Base-by-base conservation (phyloP, 2,797 vertebrate genomes). In the Acropternis orthonyx region DNA sequence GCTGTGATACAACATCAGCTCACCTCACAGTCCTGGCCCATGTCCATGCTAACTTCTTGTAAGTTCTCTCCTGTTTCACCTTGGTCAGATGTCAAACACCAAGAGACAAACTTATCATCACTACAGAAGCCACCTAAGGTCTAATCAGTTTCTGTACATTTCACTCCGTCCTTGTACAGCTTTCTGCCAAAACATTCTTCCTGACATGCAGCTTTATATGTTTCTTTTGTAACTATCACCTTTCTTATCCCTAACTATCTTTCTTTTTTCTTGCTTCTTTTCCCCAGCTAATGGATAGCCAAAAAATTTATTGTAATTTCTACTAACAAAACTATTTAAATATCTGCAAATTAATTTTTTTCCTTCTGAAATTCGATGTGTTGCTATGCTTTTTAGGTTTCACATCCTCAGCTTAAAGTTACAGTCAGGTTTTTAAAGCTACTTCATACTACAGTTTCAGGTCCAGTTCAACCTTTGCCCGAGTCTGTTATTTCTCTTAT, bases 1-100 rank as follows among this genome's bases (percentile, higher is more conserved):
- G 51, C 19, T 23, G 3, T 39, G 34, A 56, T 48, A 44, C 0
- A 1, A 75, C 32, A 18, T 41, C 3, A 2, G 9, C 30, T 58
- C 37, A 10, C 19, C 27, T 55, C 78, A 61, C 41, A 87, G 19
- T 12, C 26, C 39, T 66, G 13, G n/a, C 7, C 52, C 27, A 19
- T 21, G 21, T 39, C 67, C 41, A 24, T 46, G 32, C 14, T 51
- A 48, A 30, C 17, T n/a, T 82, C 32, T 73, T 56, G 18, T 27
- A 37, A 41, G 9, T 63, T 23, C 12, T 49, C 23, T 55, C 49
- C n/a, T 43, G 18, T 71, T 93, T 79, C n/a, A 14, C 15, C 37
- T 37, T 76, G 44, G 30, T 52, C 78, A 80, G 26, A 68, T 34
- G 46, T 77, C 44, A 62, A 10, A 28, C 12, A 9, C 17, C 7